Evolutionary conservation across 1,140 invertebrate genomes (phyloP), one percentile per base, ranked within the genome.

Genomic region (Bombyx mandarina): DNA sequence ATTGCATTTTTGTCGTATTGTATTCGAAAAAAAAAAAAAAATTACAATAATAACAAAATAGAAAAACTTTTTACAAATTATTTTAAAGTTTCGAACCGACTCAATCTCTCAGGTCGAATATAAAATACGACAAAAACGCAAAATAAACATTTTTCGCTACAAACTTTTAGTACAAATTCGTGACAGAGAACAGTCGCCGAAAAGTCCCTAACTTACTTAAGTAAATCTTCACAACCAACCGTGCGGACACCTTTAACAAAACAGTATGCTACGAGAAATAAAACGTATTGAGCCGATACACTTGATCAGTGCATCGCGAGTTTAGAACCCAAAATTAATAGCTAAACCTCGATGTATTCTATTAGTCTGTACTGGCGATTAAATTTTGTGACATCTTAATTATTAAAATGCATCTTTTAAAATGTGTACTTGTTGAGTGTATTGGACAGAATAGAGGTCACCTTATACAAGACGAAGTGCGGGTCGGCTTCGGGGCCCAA

Each of bases 211-310:
- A 83, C 79, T 86, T 83, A 86, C 80, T 85, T 86, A 86, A 85
- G 83, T 86, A 86, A 85, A 85, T 76, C 83, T 82, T 86, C 83
- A 86, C 83, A 86, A 86, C 83, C 83, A 85, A 85, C 81, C 82
- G 79, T 84, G 79, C 82, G 80, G 83, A 85, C 83, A 79, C 76
- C 72, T 79, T 81, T 63, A 82, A 79, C 75, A 76, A 79, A 80
- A 84, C 12, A 18, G 12, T 70, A 76, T 66, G 69, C 63, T 71
- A 70, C 69, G 50, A 56, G 73, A 78, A 82, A 70, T 73, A 75
- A 80, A 51, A 71, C 57, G 60, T 62, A 75, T 71, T 72, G 74
- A 79, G 74, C 71, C 72, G 67, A 75, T 69, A 66, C 67, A 72
- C 65, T 63, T 63, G 65, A 69, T 71, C 62, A 75, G 74, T 73